Base-by-base conservation (phyloP, 2,888 invertebrate genomes). In the Doris montereyensis region DNA sequence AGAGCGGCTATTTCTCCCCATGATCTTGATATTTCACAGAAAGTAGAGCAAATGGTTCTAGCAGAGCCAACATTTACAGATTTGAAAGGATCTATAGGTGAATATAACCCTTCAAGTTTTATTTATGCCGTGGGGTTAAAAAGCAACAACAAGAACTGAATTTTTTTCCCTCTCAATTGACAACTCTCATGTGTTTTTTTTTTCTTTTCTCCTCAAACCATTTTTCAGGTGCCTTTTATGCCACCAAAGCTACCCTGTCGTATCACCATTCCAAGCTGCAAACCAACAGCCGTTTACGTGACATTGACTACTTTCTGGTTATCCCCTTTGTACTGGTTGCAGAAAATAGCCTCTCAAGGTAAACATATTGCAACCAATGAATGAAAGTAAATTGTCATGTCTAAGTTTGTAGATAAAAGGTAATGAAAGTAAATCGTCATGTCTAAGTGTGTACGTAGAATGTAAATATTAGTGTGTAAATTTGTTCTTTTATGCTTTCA, bases 181-280 rank as follows among this genome's bases (percentile, higher is more conserved):
- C 13, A 0, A 34, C n/a, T 3, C 68, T 71, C 8, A 28, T 67
- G 13, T 68, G 30, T 3, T 28, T 21, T n/a, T 21, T 17, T 52
- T 21, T 72, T 0, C 34, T 78, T 62, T 72, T 24, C 41, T 72
- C 32, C 1, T 52, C 5, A 52, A 32, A 34, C 10, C 2, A 8
- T 34, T 71, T 70, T 76, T 70, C 81, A 90, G 91, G 91, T 32
- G 87, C 87, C 24, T 90, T 90, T 77, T 90, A 89, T 84, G 90
- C 85, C 0, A 89, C 90, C 89, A 91, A 90, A 80, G 90, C 91
- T 17, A 88, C 89, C 2, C 76, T 91, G 28, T 91, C 91, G 0
- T 91, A 90, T 83, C 87, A 88, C 81, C 91, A 91, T 81, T 85
- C 89, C 34, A 83, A 80, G 21, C 87, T 86, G 79, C 83, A 86